Conservation (phyloP, 2,888 invertebrate species). For the Ashinkailepas kermadecensis region DNA sequence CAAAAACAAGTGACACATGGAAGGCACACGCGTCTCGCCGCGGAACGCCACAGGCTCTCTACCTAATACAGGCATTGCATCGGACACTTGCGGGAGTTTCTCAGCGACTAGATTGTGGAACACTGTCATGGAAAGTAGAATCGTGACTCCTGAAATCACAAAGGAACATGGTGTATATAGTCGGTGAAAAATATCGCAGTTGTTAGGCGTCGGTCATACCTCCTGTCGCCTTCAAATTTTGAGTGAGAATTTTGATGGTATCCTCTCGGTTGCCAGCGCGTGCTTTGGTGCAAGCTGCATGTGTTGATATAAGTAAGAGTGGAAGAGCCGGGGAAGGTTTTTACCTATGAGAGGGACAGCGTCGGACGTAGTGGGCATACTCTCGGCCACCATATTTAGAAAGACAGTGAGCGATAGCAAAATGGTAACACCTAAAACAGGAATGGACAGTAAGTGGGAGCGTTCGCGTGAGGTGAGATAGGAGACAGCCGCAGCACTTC, state of each 20-base stretch:
- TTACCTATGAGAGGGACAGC: constrained; percentile 98
- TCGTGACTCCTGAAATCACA: constrained; percentile 48
- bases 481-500: neutral
- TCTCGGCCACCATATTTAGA: constrained; percentile 99
- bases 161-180: constrained; percentile 11
- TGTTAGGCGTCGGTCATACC: neutral
- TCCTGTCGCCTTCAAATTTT: neutral
- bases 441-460: neutral
- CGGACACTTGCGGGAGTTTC: constrained; percentile 51
- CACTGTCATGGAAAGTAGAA: constrained; percentile 52
- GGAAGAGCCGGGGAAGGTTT: neutral
- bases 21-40: too few species aligned
- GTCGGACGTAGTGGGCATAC: constrained; percentile 99
- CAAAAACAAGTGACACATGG: too few species aligned
- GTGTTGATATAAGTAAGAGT: too few species aligned
- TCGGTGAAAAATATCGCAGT: too few species aligned
- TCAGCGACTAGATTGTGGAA: constrained; percentile 52
- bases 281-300: neutral
- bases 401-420: constrained; percentile 99
- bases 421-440: constrained; percentile 85
- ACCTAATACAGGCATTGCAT: constrained; percentile 49
- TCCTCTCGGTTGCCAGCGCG: neutral
- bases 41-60: constrained; percentile 30
- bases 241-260: neutral
- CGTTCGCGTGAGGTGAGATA: neutral